These are phyloP conservation scores for Mastacembelus armatus DNA, from an alignment of 2,797 vertebrate species.

Conservation along the genomic window DNA sequence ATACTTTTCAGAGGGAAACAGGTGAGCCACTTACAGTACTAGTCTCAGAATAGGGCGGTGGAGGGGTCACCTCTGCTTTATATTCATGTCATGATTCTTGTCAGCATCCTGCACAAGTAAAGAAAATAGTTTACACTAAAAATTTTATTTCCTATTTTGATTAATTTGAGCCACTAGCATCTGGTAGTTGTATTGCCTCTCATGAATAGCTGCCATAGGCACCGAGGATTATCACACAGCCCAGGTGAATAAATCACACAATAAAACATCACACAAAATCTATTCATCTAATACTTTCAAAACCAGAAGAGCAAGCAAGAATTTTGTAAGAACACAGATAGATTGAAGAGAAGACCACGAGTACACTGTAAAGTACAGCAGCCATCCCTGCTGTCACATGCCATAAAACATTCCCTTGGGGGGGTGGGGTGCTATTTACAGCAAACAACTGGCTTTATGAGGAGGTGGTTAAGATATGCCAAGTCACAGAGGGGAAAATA, in stretches of 20 bases:
- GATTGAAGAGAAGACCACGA: conserved; percentile 17
- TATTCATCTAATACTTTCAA: conserved; percentile 1
- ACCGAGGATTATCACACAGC: background rate
- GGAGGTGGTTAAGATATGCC: conserved; percentile 71
- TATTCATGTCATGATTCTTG: background rate
- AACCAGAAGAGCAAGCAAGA: conserved; percentile 11
- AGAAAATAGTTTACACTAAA: too few species aligned
- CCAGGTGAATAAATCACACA: background rate
- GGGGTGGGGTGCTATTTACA: conserved; percentile 56
- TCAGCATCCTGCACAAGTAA: too few species aligned
- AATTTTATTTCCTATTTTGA: background rate
- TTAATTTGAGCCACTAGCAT: background rate
- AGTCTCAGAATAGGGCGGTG: background rate
- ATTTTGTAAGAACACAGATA: background rate
- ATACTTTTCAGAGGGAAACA: conserved; percentile 26
- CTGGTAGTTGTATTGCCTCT: background rate
- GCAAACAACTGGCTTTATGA: conserved; percentile 50
- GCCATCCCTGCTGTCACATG: conserved; percentile 37
- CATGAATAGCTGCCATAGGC: background rate
- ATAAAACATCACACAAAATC: background rate
- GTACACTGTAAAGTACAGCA: conserved; percentile 36
- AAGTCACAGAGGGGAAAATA: conserved; percentile 72
- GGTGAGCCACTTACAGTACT: conserved; percentile 37
- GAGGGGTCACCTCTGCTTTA: background rate
- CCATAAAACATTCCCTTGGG: conserved; percentile 46